These are phyloP conservation scores for Tamias sibiricus DNA, from an alignment of 2,113 vertebrate species.

Conservation along the genomic window DNA sequence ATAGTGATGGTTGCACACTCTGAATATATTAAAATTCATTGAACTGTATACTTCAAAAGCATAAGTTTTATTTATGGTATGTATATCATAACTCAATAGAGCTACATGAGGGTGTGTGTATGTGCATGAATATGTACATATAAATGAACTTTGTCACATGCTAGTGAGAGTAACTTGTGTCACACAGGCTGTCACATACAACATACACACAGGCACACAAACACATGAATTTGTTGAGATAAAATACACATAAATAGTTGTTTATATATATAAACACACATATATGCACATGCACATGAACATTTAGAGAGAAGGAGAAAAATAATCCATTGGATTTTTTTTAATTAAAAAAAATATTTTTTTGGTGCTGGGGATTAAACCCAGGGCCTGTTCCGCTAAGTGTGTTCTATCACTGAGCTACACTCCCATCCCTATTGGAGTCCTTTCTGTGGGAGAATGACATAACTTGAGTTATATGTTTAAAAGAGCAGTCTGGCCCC, in stretches of 20 bases:
- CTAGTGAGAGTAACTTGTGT: background rate
- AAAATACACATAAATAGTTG: background rate
- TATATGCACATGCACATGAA: no score
- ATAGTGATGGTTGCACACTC: background rate
- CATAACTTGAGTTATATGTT: background rate
- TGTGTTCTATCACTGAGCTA: background rate
- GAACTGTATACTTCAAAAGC: background rate
- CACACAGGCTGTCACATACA: background rate
- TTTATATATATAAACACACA: no score
- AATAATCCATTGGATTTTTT: background rate
- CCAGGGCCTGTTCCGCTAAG: background rate
- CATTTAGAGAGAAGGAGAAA: background rate
- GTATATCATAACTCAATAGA: background rate
- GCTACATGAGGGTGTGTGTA: background rate
- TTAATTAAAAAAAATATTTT: no score
- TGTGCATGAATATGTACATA: background rate
- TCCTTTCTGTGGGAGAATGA: background rate
- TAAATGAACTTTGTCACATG: background rate
- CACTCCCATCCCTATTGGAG: background rate
- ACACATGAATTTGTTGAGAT: background rate
- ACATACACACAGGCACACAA: accelerated
- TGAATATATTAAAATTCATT: background rate
- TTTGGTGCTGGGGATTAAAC: background rate
- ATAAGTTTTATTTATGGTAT: background rate
- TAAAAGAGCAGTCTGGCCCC: background rate